Percentiles rank a stretch among this genome's conserved stretches.
These are phyloP conservation scores for Gobionotothen gibberifrons DNA, from an alignment of 2,797 vertebrate species.

Conservation along the genomic window DNA sequence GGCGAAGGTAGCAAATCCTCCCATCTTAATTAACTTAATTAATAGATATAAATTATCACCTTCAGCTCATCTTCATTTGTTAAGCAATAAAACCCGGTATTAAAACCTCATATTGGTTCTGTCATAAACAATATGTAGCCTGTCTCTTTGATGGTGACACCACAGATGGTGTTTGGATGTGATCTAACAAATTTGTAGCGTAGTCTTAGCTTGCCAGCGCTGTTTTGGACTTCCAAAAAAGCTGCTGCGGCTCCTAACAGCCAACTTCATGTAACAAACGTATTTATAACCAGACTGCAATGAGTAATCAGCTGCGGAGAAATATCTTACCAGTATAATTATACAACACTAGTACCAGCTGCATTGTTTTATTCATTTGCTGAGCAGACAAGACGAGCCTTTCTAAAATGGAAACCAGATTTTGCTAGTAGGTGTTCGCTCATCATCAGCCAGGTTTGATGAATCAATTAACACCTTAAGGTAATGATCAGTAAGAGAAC, in stretches of 20 bases:
- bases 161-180: slow-evolving; percentile 73
- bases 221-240: slow-evolving; percentile 53
- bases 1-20: slow-evolving; percentile 71
- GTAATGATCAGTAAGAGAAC: slow-evolving; percentile 59
- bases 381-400: slow-evolving; percentile 44
- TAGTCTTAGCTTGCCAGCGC: slow-evolving; percentile 45
- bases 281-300: slow-evolving; percentile 64
- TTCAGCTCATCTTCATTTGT: slow-evolving; percentile 82
- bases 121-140: slow-evolving; percentile 79
- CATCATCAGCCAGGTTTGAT: slow-evolving; percentile 60
- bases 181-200: slow-evolving; percentile 55
- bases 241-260: slow-evolving; percentile 47
- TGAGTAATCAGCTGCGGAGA: slow-evolving; percentile 60
- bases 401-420: slow-evolving; percentile 39
- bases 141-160: slow-evolving; percentile 55
- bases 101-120: slow-evolving; percentile 78
- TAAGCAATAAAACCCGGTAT: slow-evolving; percentile 79
- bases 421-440: slow-evolving; percentile 35
- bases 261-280: slow-evolving; percentile 67
- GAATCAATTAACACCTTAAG: slow-evolving; percentile 71
- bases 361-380: slow-evolving; percentile 70
- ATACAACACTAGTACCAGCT: slow-evolving; percentile 56
- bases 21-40: slow-evolving; percentile 84
- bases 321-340: slow-evolving; percentile 55
- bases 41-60: slow-evolving; percentile 85